A percentile compares a stretch with the other conserved stretches of the same genome.
Evolutionary conservation across 2,113 vertebrate genomes (phyloP).

Genomic region (Anolis carolinensis): DNA sequence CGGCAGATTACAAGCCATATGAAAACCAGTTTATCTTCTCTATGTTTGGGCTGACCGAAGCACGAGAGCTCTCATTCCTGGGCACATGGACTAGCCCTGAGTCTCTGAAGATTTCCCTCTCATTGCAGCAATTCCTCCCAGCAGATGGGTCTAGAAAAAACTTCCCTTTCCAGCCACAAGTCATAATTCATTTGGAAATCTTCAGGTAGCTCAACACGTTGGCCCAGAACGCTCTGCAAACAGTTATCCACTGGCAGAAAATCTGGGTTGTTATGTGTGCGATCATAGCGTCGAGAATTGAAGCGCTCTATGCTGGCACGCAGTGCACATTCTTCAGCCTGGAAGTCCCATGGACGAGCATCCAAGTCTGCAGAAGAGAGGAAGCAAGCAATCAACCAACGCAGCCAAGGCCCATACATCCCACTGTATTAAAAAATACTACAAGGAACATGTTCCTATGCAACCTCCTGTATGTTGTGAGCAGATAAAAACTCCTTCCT

Average conservation of each 20-base stretch:
- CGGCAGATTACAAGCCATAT: constrained; percentile 34
- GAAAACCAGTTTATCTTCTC: not conserved
- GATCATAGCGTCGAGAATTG: constrained; percentile 93
- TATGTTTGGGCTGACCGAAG: not conserved
- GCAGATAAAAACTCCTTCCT: too few species aligned
- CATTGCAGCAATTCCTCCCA: constrained; percentile 98
- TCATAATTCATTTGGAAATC: constrained; percentile 99
- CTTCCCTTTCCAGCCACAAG: constrained; percentile 97
- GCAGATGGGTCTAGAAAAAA: constrained; percentile 96
- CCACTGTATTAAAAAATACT: not conserved
- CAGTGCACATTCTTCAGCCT: constrained; percentile 95
- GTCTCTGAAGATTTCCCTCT: not conserved
- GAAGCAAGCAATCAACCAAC: accelerated
- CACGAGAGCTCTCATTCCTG: not conserved
- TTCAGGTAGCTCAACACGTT: constrained; percentile 91
- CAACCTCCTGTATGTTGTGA: too few species aligned
- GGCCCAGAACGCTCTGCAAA: constrained; percentile 96
- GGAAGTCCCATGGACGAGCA: constrained; percentile 97
- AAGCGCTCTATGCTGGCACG: constrained; percentile 97
- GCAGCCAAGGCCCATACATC: not conserved
- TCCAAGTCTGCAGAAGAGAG: constrained; percentile 86
- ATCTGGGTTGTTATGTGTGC: constrained; percentile 89
- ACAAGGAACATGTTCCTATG: too few species aligned
- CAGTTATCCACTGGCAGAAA: constrained; percentile 97
- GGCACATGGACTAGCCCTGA: not conserved